phyloP scores from a whole-genome alignment of 2,888 invertebrate genomes.

The Linnaemya tessellans region DNA sequence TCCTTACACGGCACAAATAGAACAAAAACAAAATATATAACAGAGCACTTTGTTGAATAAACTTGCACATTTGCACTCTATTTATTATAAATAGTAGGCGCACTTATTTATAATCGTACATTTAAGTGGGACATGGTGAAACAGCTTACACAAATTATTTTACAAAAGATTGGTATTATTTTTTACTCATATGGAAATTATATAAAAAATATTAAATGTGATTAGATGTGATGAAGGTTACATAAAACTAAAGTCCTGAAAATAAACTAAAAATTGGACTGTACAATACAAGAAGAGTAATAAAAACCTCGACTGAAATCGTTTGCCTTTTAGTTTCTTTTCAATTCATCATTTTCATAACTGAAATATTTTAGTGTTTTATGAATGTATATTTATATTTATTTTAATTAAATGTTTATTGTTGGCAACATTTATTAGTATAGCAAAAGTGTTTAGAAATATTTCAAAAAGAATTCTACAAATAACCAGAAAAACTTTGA shows the following conservation, averaged over 20 bases:
- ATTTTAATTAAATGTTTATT: no score
- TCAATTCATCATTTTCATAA: no score
- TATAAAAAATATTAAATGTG: neutral
- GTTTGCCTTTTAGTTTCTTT: no score
- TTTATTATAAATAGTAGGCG: constrained; percentile 36
- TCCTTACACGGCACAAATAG: constrained; percentile 29
- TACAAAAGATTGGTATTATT: no score
- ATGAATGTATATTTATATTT: no score
- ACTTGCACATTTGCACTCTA: constrained; percentile 62
- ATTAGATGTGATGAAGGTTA: neutral
- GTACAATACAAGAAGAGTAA: neutral
- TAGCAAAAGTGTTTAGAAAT: no score
- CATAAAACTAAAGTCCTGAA: neutral
- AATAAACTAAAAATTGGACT: neutral
- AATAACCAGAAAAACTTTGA: no score
- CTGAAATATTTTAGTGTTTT: no score
- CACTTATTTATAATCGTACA: constrained; percentile 35
- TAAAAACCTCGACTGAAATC: no score
- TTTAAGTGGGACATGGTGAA: constrained; percentile 46
- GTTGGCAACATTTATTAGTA: no score
- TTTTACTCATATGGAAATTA: neutral
- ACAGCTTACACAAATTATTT: constrained; percentile 38
- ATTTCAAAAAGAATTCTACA: no score
- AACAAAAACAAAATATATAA: neutral
- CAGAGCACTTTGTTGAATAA: constrained; percentile 42